Conservation (phyloP, 2,888 invertebrate genomes). For the Caenorhabditis doughertyi region DNA sequence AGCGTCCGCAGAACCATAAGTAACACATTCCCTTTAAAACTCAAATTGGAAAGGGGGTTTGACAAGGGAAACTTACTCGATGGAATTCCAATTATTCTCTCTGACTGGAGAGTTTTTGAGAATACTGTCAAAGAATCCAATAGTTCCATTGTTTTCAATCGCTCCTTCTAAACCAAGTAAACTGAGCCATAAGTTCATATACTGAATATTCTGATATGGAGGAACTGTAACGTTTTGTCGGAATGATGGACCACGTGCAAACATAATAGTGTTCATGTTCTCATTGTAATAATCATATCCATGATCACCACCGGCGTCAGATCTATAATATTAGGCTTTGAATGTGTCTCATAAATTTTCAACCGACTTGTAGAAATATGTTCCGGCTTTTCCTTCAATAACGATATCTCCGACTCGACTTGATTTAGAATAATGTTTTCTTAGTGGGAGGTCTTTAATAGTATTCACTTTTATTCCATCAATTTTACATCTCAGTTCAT, state of each 20-base stretch:
- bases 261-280: conserved; percentile 80
- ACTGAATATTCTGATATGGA: conserved; percentile 80
- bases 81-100: conserved; percentile 39
- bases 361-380: conserved; percentile 70
- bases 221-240: conserved; percentile 64
- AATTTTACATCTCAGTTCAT: conserved; percentile 72
- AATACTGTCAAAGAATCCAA: conserved; percentile 71
- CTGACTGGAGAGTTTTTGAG: conserved; percentile 31
- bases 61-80: conserved; percentile 13
- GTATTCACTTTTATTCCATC: conserved; percentile 73
- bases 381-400: conserved; percentile 76
- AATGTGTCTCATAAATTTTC: background rate
- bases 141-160: conserved; percentile 77
- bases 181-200: conserved; percentile 75
- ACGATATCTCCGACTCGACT: conserved; percentile 76
- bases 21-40: conserved; percentile 44
- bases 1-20: conserved; percentile 14
- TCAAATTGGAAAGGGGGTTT: background rate
- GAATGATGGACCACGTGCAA: conserved; percentile 79
- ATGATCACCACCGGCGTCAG: conserved; percentile 74
- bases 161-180: conserved; percentile 53
- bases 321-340: conserved; percentile 13
- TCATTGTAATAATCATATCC: conserved; percentile 77
- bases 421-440: conserved; percentile 75
- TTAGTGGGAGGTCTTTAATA: conserved; percentile 67